These are phyloP conservation scores for Hirundichthys speculiger DNA, from an alignment of 2,113 vertebrate genomes.

Conservation along the genomic window DNA sequence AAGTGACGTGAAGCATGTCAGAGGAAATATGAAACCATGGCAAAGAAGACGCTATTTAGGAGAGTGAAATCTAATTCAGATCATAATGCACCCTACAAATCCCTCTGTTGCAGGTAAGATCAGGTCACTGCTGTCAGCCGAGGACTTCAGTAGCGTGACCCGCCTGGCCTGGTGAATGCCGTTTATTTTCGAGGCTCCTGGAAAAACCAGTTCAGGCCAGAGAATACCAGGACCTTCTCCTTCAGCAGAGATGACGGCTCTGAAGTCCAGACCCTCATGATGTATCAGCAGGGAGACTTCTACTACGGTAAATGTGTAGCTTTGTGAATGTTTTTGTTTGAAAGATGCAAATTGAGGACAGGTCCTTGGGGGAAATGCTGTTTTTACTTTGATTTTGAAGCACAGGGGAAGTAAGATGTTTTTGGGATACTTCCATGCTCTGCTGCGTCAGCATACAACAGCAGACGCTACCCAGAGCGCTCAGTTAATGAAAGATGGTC, in stretches of 20 bases:
- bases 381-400: constrained; percentile 47
- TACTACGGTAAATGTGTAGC: constrained; percentile 88
- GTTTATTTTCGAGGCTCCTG: constrained; percentile 97
- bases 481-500: no score
- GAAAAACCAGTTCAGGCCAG: constrained; percentile 97
- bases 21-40: no score
- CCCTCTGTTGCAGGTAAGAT: constrained; percentile 85
- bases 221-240: constrained; percentile 97
- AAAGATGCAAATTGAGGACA: constrained; percentile 58
- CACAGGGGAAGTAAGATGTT: constrained; percentile 44
- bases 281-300: constrained; percentile 99
- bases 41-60: neutral
- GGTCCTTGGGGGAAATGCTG: constrained; percentile 46
- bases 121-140: constrained; percentile 88
- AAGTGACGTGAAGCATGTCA: no score
- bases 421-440: constrained; percentile 6
- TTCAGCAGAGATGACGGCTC: constrained; percentile 98
- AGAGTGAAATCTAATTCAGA: neutral
- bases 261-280: constrained; percentile 98
- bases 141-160: constrained; percentile 89
- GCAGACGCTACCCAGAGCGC: neutral
- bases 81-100: neutral
- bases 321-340: constrained; percentile 10
- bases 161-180: constrained; percentile 91
- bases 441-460: constrained; percentile 16